These are phyloP conservation scores for Ceratosolen solmsi DNA, from an alignment of 1,140 invertebrate genomes.

Conservation along the genomic window DNA sequence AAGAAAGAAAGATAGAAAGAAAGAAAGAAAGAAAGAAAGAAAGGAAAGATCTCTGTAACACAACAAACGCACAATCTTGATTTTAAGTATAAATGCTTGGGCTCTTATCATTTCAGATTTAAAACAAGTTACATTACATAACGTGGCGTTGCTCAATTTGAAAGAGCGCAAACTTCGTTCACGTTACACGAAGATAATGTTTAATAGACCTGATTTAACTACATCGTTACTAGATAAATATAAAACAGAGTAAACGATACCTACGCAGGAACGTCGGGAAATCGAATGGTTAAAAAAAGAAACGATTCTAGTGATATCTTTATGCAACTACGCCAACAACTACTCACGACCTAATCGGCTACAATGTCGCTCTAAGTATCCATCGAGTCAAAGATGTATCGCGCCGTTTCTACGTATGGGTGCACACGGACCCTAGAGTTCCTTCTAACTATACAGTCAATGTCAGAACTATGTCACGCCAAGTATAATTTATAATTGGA, in stretches of 20 bases:
- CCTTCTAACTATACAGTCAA: no score
- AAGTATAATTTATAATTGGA: slow-evolving; percentile 14
- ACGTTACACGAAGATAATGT: slow-evolving; percentile 8
- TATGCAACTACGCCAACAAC: neutral
- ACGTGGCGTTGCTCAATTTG: neutral
- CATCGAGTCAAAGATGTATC: neutral
- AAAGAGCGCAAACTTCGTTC: neutral
- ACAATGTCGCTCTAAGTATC: neutral
- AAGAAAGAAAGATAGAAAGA: no score
- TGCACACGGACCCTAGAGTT: neutral
- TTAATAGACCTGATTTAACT: slow-evolving; percentile 24
- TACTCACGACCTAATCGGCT: slow-evolving; percentile 26
- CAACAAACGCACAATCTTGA: no score
- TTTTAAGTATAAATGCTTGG: neutral
- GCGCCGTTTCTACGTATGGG: neutral
- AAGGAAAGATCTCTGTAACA: no score
- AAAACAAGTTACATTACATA: neutral
- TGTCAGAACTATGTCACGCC: neutral
- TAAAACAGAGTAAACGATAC: neutral
- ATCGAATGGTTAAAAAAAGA: neutral
- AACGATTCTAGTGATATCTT: slow-evolving; percentile 30
- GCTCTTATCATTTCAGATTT: neutral
- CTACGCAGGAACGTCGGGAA: neutral
- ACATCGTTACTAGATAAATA: slow-evolving; percentile 32
- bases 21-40: no score